phyloP scores from a whole-genome alignment of 1,140 invertebrate species.

The Diorhabda elongata region DNA sequence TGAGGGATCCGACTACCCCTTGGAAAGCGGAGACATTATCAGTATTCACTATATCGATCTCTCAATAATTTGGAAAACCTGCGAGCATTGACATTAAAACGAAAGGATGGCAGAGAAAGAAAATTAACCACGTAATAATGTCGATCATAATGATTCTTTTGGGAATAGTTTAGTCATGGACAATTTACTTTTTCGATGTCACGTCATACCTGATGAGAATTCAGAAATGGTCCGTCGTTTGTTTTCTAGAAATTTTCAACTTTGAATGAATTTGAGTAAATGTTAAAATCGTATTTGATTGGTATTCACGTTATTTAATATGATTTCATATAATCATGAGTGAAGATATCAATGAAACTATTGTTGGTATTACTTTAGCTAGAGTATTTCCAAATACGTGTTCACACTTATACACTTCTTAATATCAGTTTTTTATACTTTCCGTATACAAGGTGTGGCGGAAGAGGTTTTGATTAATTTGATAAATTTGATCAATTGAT shows the following conservation, averaged over 20 bases:
- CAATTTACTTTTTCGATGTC: slow-evolving; percentile 25
- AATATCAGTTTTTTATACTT: too few species aligned
- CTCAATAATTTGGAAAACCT: slow-evolving; percentile 2
- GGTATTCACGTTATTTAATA: too few species aligned
- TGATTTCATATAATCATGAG: too few species aligned
- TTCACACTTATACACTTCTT: too few species aligned
- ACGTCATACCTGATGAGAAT: slow-evolving; percentile 27
- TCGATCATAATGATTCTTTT: slow-evolving; percentile 28
- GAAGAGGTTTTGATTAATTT: too few species aligned
- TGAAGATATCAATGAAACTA: too few species aligned
- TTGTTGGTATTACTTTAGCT: too few species aligned
- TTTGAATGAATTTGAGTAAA: neutral
- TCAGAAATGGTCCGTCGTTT: neutral
- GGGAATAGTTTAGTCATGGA: slow-evolving; percentile 23
- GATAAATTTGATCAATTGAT: too few species aligned
- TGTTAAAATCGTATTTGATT: too few species aligned
- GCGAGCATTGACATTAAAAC: slow-evolving; percentile 25
- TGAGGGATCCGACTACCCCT: too few species aligned
- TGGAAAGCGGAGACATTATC: neutral
- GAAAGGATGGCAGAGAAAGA: slow-evolving; percentile 23
- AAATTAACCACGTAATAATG: slow-evolving; percentile 32
- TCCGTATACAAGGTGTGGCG: too few species aligned
- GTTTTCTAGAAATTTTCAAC: neutral
- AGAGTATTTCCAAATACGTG: too few species aligned
- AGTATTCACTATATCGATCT: slow-evolving; percentile 2